These are phyloP conservation scores for Myiotriccus ornatus DNA, from an alignment of 2,797 vertebrate species.

Conservation along the genomic window DNA sequence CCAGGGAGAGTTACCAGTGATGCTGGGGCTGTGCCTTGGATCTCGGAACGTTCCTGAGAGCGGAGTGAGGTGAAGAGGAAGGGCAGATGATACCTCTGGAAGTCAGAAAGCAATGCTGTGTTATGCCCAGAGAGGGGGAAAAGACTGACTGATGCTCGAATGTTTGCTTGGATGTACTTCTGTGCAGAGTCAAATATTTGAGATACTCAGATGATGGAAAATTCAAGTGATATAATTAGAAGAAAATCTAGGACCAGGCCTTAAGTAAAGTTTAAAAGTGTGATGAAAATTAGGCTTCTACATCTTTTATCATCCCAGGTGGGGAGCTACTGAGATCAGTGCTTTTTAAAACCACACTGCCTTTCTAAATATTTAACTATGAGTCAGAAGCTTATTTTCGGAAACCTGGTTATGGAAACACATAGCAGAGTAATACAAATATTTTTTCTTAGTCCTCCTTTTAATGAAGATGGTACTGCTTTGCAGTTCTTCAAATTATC, in stretches of 20 bases:
- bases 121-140: background rate
- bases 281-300: background rate
- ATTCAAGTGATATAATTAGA: background rate
- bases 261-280: background rate
- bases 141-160: background rate
- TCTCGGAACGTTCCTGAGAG: background rate
- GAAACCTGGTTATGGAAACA: background rate
- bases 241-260: background rate
- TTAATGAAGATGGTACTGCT: background rate
- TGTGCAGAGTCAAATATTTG: background rate
- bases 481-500: background rate
- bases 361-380: slow-evolving; percentile 17
- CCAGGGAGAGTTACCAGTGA: background rate
- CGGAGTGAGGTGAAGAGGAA: background rate
- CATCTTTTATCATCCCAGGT: background rate
- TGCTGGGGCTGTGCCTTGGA: background rate
- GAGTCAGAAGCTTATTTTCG: slow-evolving; percentile 11
- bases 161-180: background rate
- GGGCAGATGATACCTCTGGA: background rate
- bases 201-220: background rate
- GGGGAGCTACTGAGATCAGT: background rate
- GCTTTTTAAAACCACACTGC: background rate
- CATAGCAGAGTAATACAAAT: background rate
- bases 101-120: background rate
- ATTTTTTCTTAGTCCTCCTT: background rate